Base-by-base conservation (phyloP, 1,140 invertebrate species). In the Ips typographus region DNA sequence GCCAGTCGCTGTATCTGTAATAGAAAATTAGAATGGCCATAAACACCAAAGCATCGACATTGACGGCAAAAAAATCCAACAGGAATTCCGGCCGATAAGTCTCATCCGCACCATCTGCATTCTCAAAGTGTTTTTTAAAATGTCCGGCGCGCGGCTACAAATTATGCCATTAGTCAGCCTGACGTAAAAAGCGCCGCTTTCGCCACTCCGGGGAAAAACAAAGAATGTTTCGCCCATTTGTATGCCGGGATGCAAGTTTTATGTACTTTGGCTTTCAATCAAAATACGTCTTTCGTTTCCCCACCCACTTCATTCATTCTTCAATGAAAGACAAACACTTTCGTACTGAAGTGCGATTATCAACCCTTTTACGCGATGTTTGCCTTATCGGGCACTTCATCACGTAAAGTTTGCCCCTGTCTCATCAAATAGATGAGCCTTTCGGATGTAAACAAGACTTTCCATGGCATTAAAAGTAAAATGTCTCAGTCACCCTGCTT, bases 161-260 rank as follows among this genome's bases (percentile, higher is more conserved):
- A 60, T 60, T 60, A 60, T 60, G 42, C 47, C 58, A 60, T 60
- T 60, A 60, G 41, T 60, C 40, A 60, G 58, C 37, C 7, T 44
- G 42, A 60, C 58, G 47, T 60, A 44, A 42, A 60, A 60, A 44
- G 58, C 58, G 58, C 58, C 58, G 58, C 7, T 4, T 44, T 22
- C 37, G 58, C 37, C 47, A 44, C 4, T 22, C 41, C 43, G 6
- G 37, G 41, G 41, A 42, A 60, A 44, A 60, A 60, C 58, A 60
- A 60, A 60, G 58, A 49, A 49, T 49, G 44, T 49, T 49, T 49
- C 47, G 58, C 41, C 58, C 43, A 60, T 60, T 60, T 60, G 41
- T 60, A 36, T 60, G 58, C 39, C 58, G 22, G 22, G 22, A 22
- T 22, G 22, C 22, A 22, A 22, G 22, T 22, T 22, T 22, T 22